Evolutionary conservation across 2,113 vertebrate genomes (phyloP).

Genomic region (Scomber japonicus): DNA sequence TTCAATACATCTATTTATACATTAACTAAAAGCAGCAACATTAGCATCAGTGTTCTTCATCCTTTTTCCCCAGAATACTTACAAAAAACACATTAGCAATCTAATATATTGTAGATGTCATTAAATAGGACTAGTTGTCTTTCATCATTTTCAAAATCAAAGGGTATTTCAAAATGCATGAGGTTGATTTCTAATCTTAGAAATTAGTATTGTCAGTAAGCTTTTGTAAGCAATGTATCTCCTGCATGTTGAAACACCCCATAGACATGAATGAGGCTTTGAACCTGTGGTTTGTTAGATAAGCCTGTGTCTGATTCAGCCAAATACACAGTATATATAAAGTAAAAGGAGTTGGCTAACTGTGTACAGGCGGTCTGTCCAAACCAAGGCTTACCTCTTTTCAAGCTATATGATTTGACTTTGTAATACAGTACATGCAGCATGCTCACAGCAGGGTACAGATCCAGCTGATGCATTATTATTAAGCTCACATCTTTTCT

Average conservation of each 20-base stretch:
- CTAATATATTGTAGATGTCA: background rate
- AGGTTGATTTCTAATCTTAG: conserved; percentile 11
- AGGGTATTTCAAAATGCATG: conserved; percentile 64
- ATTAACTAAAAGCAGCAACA: background rate
- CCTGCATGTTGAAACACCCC: conserved; percentile 69
- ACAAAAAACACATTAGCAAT: background rate
- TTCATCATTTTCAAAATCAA: conserved; percentile 13
- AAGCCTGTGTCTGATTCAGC: conserved; percentile 38
- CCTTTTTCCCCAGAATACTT: conserved; percentile 51
- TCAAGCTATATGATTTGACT: conserved; percentile 14
- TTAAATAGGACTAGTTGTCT: conserved; percentile 9
- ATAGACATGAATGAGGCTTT: conserved; percentile 30
- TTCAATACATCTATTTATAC: background rate
- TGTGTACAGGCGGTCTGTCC: conserved; percentile 52
- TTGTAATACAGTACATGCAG: conserved; percentile 61
- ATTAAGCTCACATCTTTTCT: background rate
- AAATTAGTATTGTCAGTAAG: conserved; percentile 16
- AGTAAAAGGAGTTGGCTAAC: conserved; percentile 28
- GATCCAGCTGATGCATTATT: conserved; percentile 65
- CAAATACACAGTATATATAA: background rate
- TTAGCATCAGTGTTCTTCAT: conserved; percentile 42
- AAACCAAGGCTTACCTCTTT: conserved; percentile 60
- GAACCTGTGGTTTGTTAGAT: conserved; percentile 60
- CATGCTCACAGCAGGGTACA: conserved; percentile 66
- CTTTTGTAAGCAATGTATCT: background rate